Percentiles rank a stretch among this genome's conserved stretches.
These are phyloP conservation scores for Tympanuchus pallidicinctus DNA, from an alignment of 2,113 vertebrate species.

Conservation along the genomic window DNA sequence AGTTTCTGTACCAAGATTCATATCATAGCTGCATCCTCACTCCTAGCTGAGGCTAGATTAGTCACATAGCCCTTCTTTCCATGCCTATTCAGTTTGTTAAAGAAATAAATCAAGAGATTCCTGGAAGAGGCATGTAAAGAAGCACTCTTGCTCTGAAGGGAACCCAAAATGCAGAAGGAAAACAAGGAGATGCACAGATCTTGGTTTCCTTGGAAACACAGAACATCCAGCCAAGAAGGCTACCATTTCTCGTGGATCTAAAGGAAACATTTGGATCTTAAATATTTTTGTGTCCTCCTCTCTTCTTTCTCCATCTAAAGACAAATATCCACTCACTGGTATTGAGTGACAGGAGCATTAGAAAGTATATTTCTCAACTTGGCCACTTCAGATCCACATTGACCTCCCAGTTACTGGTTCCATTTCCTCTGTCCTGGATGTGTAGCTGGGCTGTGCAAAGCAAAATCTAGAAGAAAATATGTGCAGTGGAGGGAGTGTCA, in stretches of 20 bases:
- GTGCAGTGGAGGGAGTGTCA: neutral
- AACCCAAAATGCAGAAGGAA: neutral
- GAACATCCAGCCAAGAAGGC: neutral
- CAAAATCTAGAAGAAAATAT: conserved; percentile 7
- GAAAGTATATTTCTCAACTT: neutral
- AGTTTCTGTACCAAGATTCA: neutral
- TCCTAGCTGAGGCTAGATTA: neutral
- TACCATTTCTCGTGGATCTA: neutral
- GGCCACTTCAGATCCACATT: neutral
- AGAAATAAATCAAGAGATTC: neutral
- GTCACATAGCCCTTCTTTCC: neutral
- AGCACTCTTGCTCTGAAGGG: neutral
- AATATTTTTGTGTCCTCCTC: neutral
- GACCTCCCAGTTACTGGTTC: neutral
- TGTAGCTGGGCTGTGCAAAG: neutral
- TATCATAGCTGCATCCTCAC: neutral
- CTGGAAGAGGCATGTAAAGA: neutral
- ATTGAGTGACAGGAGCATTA: neutral
- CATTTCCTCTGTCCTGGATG: conserved; percentile 24
- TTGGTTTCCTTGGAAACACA: neutral
- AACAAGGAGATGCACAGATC: neutral
- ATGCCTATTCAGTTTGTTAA: neutral
- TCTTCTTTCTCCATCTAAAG: neutral
- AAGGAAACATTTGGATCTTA: neutral
- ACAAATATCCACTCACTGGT: neutral